Evolutionary conservation across 2,888 invertebrate species (phyloP).

Genomic region (Harpalus rubripes): DNA sequence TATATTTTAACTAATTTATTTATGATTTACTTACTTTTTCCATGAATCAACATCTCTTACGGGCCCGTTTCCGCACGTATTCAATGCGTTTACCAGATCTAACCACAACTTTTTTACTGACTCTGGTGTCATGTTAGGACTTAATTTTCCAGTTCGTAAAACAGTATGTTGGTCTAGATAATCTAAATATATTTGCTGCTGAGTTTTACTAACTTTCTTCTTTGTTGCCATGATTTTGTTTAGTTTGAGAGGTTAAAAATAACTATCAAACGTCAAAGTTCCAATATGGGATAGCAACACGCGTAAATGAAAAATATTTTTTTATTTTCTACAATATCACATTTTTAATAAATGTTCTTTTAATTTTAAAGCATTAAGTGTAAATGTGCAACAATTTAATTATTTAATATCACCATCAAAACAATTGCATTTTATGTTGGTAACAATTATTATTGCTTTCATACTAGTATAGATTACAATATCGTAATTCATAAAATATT

Average conservation of each 20-base stretch:
- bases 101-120: conserved; percentile 21
- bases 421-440: background rate
- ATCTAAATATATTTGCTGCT: conserved; percentile 21
- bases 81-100: background rate
- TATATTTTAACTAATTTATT: conserved; percentile 17
- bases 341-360: background rate
- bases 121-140: too few relatives aligned
- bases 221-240: too few relatives aligned
- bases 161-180: background rate
- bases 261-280: too few relatives aligned
- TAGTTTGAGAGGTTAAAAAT: too few relatives aligned
- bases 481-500: too few relatives aligned
- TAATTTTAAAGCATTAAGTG: too few relatives aligned
- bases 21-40: conserved; percentile 22
- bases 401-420: conserved; percentile 2
- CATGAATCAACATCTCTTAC: conserved; percentile 8
- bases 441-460: conserved; percentile 2
- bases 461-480: conserved; percentile 11
- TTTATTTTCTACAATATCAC: background rate
- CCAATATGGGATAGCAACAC: background rate
- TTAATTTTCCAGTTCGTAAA: conserved; percentile 18
- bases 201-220: conserved; percentile 4
- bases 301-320: conserved; percentile 4
- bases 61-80: background rate
- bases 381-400: conserved; percentile 6